Evolutionary conservation across 2,113 vertebrate species (phyloP).

Genomic region (Onychorhynchus coronatus): DNA sequence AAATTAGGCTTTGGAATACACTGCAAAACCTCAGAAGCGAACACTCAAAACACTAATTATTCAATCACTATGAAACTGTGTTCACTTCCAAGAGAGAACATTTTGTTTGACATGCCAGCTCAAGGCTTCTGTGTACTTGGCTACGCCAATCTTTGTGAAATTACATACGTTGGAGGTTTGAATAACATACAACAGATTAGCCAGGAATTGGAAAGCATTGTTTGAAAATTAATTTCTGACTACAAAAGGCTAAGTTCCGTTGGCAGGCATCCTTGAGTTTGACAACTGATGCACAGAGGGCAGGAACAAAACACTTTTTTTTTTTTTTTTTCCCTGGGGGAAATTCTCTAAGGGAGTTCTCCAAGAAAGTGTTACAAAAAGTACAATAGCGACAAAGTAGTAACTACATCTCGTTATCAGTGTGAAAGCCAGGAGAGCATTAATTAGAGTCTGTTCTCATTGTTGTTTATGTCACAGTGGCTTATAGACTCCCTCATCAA

Average conservation of each 20-base stretch:
- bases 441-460: background rate
- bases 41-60: conserved; percentile 32
- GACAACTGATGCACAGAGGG: background rate
- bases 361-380: background rate
- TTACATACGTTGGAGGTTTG: conserved; percentile 14
- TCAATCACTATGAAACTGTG: background rate
- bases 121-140: conserved; percentile 41
- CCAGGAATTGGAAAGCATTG: conserved; percentile 13
- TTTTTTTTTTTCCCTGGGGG: background rate
- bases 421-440: background rate
- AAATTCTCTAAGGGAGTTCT: background rate
- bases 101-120: conserved; percentile 31
- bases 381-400: background rate
- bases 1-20: conserved; percentile 8
- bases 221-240: conserved; percentile 29
- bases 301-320: background rate
- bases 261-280: conserved; percentile 43
- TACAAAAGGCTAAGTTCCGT: conserved; percentile 1
- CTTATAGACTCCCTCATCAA: background rate
- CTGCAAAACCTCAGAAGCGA: background rate
- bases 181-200: conserved; percentile 15
- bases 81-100: conserved; percentile 8
- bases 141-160: background rate
- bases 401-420: background rate
- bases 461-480: background rate